A percentile compares a stretch with the other conserved stretches of the same genome.
Evolutionary conservation across 2,113 vertebrate species (phyloP).

Genomic region (Notiomystis cincta): DNA sequence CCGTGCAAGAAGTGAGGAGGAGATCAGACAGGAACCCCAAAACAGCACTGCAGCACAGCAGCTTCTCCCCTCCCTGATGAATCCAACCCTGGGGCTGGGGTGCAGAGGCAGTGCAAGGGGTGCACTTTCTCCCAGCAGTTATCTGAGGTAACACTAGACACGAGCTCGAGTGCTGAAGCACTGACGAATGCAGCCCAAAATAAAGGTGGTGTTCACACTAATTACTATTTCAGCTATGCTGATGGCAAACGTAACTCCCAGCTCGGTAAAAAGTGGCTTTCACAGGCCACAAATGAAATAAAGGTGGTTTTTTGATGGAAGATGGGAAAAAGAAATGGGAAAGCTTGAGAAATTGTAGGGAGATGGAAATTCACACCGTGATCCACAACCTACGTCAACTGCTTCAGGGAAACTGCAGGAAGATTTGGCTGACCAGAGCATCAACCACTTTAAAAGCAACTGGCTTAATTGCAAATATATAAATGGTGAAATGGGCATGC

Average conservation of each 20-base stretch:
- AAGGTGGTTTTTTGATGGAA: background rate
- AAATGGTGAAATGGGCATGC: fast-evolving
- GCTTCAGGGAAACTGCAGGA: background rate
- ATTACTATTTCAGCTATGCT: slow-evolving; percentile 23
- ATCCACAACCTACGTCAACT: background rate
- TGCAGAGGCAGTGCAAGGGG: background rate
- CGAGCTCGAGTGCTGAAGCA: slow-evolving; percentile 2
- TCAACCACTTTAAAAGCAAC: background rate
- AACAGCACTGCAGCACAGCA: background rate
- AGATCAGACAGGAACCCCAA: background rate
- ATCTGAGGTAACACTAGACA: slow-evolving; percentile 17
- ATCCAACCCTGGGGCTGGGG: background rate
- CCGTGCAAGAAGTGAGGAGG: fast-evolving
- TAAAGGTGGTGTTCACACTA: slow-evolving; percentile 33
- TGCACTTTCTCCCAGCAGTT: slow-evolving; percentile 2
- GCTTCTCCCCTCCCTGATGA: background rate
- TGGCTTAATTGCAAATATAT: fast-evolving
- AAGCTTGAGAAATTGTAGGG: background rate
- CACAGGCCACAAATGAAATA: background rate
- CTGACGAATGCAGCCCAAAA: slow-evolving; percentile 59
- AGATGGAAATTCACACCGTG: fast-evolving
- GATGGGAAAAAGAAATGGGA: background rate
- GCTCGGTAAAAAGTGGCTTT: background rate
- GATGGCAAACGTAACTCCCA: background rate
- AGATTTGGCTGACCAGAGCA: background rate